These are phyloP conservation scores for Lepus timidus DNA, from an alignment of 2,113 vertebrate genomes.

Conservation along the genomic window DNA sequence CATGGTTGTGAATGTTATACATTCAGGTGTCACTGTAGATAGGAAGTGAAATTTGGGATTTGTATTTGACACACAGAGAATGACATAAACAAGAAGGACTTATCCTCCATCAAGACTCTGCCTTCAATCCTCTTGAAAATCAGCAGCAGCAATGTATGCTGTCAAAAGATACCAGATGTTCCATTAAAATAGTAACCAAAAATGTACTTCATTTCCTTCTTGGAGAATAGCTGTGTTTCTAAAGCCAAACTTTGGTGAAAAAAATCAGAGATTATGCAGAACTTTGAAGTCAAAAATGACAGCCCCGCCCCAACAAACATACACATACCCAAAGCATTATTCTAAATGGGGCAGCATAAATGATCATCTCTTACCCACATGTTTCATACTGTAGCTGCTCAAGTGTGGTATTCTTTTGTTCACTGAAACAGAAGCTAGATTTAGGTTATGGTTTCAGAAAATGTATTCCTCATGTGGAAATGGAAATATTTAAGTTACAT, in stretches of 20 bases:
- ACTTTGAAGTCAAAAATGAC: constrained; percentile 14
- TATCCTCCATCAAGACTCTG: not conserved
- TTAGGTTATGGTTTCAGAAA: not conserved
- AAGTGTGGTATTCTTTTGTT: not conserved
- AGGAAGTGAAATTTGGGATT: not conserved
- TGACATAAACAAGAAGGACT: constrained; percentile 26
- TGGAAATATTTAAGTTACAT: not conserved
- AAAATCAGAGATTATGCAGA: not conserved
- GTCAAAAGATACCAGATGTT: constrained; percentile 47
- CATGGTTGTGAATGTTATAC: not conserved
- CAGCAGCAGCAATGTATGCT: not conserved
- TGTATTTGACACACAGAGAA: not conserved
- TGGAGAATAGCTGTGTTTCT: not conserved
- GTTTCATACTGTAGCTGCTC: not conserved
- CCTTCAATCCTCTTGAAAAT: constrained; percentile 8
- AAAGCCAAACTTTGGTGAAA: not conserved
- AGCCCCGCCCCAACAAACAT: fast-evolving
- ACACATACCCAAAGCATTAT: not conserved
- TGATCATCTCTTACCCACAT: not conserved
- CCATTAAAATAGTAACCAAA: not conserved
- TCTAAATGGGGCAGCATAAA: constrained; percentile 5
- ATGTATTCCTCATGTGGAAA: not conserved
- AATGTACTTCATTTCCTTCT: not conserved
- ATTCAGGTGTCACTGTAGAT: not conserved
- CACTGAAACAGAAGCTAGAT: not conserved